These are phyloP conservation scores for Poecilobothrus nobilitatus DNA, from an alignment of 2,888 invertebrate species.

Conservation along the genomic window DNA sequence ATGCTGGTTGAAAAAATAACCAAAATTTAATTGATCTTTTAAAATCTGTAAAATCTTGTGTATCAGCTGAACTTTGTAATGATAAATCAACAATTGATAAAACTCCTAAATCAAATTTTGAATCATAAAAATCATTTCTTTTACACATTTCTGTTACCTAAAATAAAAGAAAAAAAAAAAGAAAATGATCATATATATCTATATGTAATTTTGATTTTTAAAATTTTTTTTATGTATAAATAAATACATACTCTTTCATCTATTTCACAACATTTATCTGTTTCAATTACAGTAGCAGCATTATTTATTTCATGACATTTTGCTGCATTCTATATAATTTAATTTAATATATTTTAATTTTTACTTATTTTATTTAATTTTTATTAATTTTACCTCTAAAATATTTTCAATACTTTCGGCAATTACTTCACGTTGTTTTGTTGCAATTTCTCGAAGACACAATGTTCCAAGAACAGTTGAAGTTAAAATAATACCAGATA, in stretches of 20 bases:
- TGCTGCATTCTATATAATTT: slow-evolving; percentile 14
- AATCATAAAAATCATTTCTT: slow-evolving; percentile 24
- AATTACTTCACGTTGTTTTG: slow-evolving; percentile 28
- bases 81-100: slow-evolving; percentile 48
- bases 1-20: slow-evolving; percentile 60
- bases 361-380: no score
- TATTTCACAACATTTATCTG: slow-evolving; percentile 23
- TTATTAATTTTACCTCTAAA: slow-evolving; percentile 17
- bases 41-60: slow-evolving; percentile 50
- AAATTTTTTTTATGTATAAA: no score
- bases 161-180: background rate
- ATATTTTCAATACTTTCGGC: slow-evolving; percentile 26
- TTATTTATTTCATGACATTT: slow-evolving; percentile 23
- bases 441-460: slow-evolving; percentile 43
- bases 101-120: slow-evolving; percentile 43
- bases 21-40: slow-evolving; percentile 54
- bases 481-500: slow-evolving; percentile 49
- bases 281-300: slow-evolving; percentile 20
- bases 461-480: slow-evolving; percentile 54
- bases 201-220: background rate
- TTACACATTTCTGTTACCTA: slow-evolving; percentile 12
- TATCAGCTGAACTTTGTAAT: slow-evolving; percentile 44
- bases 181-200: no score
- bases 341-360: background rate
- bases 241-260: slow-evolving; percentile 21